Evolutionary conservation across 2,113 vertebrate species (phyloP), one percentile per base, ranked within the genome.

Genomic region (Pedetes capensis): DNA sequence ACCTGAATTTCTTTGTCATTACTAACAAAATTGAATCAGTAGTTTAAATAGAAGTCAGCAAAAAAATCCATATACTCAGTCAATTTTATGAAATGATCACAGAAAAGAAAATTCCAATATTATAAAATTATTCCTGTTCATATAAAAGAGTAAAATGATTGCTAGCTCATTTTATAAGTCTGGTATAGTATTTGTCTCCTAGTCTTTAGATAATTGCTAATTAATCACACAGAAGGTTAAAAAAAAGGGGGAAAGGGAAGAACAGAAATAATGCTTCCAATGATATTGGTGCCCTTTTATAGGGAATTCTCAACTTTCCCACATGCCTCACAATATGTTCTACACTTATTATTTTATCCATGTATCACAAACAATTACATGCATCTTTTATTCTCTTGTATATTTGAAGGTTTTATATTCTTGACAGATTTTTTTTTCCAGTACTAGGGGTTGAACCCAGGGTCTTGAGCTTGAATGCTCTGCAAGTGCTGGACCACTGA

Each of bases 31-130:
- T 69, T 49, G 25, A 87, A 91, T 64, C 34, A 75, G 12, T 5
- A 47, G 34, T 44, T 91, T 79, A 75, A 91, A 63, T 63, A 55
- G 25, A 17, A 55, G 12, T 57, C 34, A 88, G 14, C 42, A 49
- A 34, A 68, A n/a, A 82, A 74, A 64, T 57, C 12, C 69, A 72
- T 14, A 20, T 22, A 29, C 2, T 39, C 23, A 10, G 6, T 57
- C 25, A 88, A 74, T 66, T 92, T 92, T 89, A 79, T 79, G 32
- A 84, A 57, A 84, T 84, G 12, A 57, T 72, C 42, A 91, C 63
- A 80, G 44, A 32, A 89, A 74, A 37, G 13, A 55, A 53, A 39
- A 85, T 74, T 59, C 22, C 6, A 39, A 34, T 11, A 1, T 10
- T 68, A 34, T 22, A 79, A 57, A 78, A 80, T 64, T 83, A 13